phyloP scores from a whole-genome alignment of 2,888 invertebrate species.

The Pammene fasciana region DNA sequence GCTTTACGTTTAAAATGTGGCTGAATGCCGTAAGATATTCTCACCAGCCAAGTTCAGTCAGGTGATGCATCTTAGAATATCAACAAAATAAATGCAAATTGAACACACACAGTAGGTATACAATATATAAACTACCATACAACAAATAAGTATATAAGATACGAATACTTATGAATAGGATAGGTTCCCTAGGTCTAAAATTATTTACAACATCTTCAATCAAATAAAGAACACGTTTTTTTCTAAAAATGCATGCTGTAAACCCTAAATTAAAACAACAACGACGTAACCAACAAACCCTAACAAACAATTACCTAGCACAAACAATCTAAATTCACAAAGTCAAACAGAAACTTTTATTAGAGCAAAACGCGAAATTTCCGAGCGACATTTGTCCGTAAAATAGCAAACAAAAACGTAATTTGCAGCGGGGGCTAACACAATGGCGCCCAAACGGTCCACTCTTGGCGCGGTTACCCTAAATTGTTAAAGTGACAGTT shows the following conservation, averaged over 20 bases:
- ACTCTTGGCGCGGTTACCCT: conserved; percentile 69
- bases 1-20: no score
- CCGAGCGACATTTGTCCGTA: conserved; percentile 59
- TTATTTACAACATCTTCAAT: no score
- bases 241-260: neutral
- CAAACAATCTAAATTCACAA: conserved; percentile 34
- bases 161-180: no score
- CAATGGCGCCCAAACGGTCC: conserved; percentile 63
- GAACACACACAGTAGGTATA: no score
- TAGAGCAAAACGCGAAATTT: conserved; percentile 51
- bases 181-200: no score
- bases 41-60: no score
- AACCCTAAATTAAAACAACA: neutral
- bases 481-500: conserved; percentile 74
- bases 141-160: no score
- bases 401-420: conserved; percentile 79
- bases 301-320: conserved; percentile 29
- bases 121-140: no score
- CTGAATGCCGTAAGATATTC: no score
- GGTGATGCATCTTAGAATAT: no score
- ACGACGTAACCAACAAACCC: conserved; percentile 11
- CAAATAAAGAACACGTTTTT: no score
- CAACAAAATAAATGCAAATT: no score
- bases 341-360: conserved; percentile 35
- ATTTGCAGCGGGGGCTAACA: conserved; percentile 68